Percentiles rank a stretch among this genome's conserved stretches.
Evolutionary conservation across 2,888 invertebrate genomes (phyloP).

Genomic region (Bhutanitis thaidina): DNA sequence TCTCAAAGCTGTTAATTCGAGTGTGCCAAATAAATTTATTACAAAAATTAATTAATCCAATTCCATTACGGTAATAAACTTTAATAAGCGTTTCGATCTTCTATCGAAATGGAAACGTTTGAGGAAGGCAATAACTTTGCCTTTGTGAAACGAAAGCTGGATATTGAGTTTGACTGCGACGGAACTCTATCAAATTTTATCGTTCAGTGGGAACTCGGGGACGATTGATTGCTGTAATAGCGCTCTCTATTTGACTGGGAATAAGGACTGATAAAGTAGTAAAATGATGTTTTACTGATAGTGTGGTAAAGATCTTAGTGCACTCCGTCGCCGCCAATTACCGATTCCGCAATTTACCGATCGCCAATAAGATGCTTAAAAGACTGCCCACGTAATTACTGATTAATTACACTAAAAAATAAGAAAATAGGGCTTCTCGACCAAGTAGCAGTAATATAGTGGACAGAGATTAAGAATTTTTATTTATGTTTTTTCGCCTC

Average conservation of each 20-base stretch:
- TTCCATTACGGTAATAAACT: background rate
- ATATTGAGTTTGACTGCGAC: conserved; percentile 18
- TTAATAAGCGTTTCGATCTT: conserved; percentile 6
- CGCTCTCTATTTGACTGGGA: conserved; percentile 15
- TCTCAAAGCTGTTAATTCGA: conserved; percentile 5
- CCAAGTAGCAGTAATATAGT: too few species aligned
- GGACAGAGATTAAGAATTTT: too few species aligned
- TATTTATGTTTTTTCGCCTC: too few species aligned
- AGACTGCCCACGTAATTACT: too few species aligned
- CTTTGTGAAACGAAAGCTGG: conserved; percentile 20
- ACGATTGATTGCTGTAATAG: conserved; percentile 33
- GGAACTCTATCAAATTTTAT: conserved; percentile 28
- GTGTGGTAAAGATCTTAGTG: background rate
- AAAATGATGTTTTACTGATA: background rate
- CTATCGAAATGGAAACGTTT: conserved; percentile 6
- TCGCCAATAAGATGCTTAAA: too few species aligned
- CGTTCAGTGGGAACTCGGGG: conserved; percentile 27
- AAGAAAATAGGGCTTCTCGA: too few species aligned
- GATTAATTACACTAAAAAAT: too few species aligned
- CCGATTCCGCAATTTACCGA: too few species aligned
- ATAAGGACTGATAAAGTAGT: background rate
- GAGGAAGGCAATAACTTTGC: conserved; percentile 16
- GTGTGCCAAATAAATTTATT: conserved; percentile 7
- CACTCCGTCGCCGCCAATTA: too few species aligned
- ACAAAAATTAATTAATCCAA: conserved; percentile 9